Conservation (phyloP, 2,113 vertebrate species). For the Coptodon bakossiorum region DNA sequence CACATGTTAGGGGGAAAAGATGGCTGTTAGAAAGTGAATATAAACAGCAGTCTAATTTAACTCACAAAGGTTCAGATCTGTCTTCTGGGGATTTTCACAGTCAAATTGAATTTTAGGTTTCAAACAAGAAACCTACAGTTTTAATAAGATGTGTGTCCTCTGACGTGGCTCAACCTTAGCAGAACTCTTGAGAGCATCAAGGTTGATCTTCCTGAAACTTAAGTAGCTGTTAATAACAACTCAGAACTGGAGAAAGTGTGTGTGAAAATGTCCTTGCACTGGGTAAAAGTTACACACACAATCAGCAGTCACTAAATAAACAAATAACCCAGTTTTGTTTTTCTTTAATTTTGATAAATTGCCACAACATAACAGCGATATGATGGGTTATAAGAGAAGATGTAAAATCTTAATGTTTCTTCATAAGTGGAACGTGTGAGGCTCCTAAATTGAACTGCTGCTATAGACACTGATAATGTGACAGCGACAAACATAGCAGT, state of each 20-base stretch:
- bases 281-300: neutral
- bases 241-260: neutral
- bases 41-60: neutral
- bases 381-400: neutral
- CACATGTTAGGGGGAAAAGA: neutral
- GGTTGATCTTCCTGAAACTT: neutral
- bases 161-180: neutral
- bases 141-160: neutral
- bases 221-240: neutral
- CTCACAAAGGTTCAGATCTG: neutral
- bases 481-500: neutral
- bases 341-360: neutral
- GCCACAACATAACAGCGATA: neutral
- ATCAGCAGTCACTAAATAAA: neutral
- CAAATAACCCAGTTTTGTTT: neutral
- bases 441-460: slow-evolving; percentile 14
- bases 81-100: neutral
- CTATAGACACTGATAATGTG: neutral
- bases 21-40: neutral
- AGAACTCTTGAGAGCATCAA: neutral
- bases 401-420: slow-evolving; percentile 1
- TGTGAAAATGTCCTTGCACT: neutral
- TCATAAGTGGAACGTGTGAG: slow-evolving; percentile 10
- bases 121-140: neutral
- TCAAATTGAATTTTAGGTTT: neutral